Evolutionary conservation across 2,888 invertebrate species (phyloP), one percentile per base, ranked within the genome.

Genomic region (Notocelia uddmanniana): DNA sequence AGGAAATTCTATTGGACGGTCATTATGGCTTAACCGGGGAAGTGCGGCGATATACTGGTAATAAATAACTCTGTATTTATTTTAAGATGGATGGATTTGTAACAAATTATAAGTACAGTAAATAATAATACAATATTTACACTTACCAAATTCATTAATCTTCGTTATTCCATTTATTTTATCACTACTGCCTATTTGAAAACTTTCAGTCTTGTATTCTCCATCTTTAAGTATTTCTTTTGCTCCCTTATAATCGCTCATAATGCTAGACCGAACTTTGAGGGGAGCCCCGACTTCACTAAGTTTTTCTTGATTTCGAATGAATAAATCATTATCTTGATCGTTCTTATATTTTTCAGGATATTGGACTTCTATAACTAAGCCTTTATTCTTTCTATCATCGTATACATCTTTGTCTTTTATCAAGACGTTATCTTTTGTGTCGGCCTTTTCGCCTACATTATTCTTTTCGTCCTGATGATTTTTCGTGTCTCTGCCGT

Each of bases 111-210:
- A 50, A 48, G 31, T 6, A 50, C 18, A 50, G 18, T 6, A 15
- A 15, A 48, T n/a, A 15, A 48, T 48, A 8, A 13, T 6, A 8
- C n/a, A 15, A 48, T 48, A 52, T 11, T 2, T n/a, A 21, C 8
- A 59, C 41, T 59, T 41, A 59, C 59, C 59, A 23, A 41, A 41
- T 23, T 41, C 59, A 21, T 41, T 9, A 9, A 21, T 21, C 9
- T 5, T 41, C 19, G 37, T 21, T n/a, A n/a, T 59, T 3, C 15
- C 41, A 9, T 59, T 59, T 2, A n/a, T 41, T 11, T 59, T 41
- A 21, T 6, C 1, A 59, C 21, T 15, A 15, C 9, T 10, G 5
- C 41, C 41, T 1, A 15, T 3, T 9, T 37, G 21, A 15, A 41
- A 21, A 0, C 41, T 41, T 9, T 37, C 23, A n/a, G 18, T 13